Base-by-base conservation (phyloP, 2,888 invertebrate genomes). In the Dolichopus griseipennis region DNA sequence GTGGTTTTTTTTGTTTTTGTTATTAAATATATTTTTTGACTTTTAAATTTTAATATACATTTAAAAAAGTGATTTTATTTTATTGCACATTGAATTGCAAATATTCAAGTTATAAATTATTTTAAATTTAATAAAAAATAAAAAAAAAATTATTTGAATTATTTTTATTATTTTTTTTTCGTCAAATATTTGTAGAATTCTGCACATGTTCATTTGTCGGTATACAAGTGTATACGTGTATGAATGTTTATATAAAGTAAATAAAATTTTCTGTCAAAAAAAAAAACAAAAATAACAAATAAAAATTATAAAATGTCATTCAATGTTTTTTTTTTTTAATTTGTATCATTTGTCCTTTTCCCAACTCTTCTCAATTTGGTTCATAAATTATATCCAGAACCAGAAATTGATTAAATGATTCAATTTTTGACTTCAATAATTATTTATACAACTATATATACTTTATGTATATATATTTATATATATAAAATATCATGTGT, bases 11-110 rank as follows among this genome's bases (percentile, higher is more conserved):
- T 52, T 52, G 2, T 52, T 9, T 18, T 52, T 52, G 1, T 18
- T 52, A 15, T 52, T 4, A 37, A 4, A 37, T 37, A 37, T 37
- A 4, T 27, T 27, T 27, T 27, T 27, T 27, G 27, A 27, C 27
- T 27, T 27, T 52, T 43, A 15, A 15, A 10, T 43, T 43, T 43
- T 52, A 52, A 52, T 52, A 52, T 6, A 27, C 27, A 27, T 27
- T 27, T 27, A 27, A 52, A 4, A 18, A 9, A 15, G n/a, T 52
- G 52, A 52, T 52, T 52, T 12, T 18, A 27, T 27, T 12, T 52
- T 52, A 52, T 52, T 52, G 52, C 52, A n/a, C n/a, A 52, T 52
- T 52, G n/a, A 52, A 52, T 52, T 52, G 52, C 15, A 52, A 52
- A 15, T 4, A 18, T 4, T 52, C 18, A 12, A 18, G 52, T 18